phyloP scores from a whole-genome alignment of 2,113 vertebrate genomes.

The Oxygymnocypris stewartii region DNA sequence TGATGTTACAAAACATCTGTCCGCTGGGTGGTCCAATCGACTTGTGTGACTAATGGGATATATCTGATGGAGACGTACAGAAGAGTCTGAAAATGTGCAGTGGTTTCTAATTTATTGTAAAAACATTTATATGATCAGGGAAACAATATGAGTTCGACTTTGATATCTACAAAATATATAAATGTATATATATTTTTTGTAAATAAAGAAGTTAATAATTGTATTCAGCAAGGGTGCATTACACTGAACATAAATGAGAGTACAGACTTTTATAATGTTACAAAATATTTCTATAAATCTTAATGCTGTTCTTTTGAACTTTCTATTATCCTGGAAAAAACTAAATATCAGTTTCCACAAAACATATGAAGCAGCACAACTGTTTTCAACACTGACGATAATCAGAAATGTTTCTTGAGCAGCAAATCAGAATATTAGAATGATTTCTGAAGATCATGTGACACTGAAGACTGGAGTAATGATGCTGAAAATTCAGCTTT shows the following conservation, averaged over 20 bases:
- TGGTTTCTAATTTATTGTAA: not conserved
- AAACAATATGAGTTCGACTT: not conserved
- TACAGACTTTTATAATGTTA: not conserved
- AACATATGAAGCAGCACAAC: too few relatives aligned
- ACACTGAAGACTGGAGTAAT: too few relatives aligned
- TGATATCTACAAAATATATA: too few relatives aligned
- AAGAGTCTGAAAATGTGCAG: not conserved
- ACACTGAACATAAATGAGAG: not conserved
- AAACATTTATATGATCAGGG: too few relatives aligned
- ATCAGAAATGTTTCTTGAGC: not conserved
- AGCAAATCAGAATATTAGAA: too few relatives aligned
- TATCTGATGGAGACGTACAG: not conserved
- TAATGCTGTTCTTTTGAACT: not conserved
- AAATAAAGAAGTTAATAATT: not conserved
- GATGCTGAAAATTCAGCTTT: too few relatives aligned
- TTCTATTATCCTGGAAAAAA: not conserved
- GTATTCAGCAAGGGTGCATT: not conserved
- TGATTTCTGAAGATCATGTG: too few relatives aligned
- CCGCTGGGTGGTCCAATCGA: constrained; percentile 33
- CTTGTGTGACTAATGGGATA: constrained; percentile 1
- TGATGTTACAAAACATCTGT: constrained; percentile 40
- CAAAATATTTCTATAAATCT: not conserved
- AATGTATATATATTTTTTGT: too few relatives aligned
- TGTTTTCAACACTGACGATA: not conserved
- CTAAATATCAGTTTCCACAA: not conserved